Evolutionary conservation across 2,113 vertebrate species (phyloP).

Genomic region (Labeo catla): DNA sequence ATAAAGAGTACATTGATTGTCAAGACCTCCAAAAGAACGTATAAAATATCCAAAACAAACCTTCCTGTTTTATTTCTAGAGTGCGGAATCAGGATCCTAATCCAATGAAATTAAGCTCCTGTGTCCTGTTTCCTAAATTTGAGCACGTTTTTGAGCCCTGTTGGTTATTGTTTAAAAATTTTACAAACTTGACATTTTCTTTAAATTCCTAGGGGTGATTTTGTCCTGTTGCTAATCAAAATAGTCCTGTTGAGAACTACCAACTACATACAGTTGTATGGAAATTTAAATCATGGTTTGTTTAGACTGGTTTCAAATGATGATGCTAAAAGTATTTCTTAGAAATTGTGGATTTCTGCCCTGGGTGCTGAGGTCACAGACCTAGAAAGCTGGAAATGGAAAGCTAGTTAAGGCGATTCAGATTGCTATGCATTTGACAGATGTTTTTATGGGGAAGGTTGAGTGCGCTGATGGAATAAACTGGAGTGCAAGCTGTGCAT

Average conservation of each 20-base stretch:
- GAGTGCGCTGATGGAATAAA: constrained; percentile 25
- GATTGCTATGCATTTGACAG: constrained; percentile 20
- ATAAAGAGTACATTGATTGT: background rate
- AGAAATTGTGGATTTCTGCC: background rate
- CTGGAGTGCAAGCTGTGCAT: background rate
- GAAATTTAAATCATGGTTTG: background rate
- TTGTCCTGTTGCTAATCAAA: background rate
- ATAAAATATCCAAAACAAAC: background rate
- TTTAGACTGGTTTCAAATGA: background rate
- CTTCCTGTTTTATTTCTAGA: background rate
- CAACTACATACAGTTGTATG: background rate
- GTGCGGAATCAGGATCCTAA: background rate
- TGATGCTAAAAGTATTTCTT: background rate
- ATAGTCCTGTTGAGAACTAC: background rate
- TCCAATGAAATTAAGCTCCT: background rate
- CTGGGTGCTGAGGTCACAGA: background rate
- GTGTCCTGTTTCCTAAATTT: background rate
- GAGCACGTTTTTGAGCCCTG: background rate
- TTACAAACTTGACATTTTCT: background rate
- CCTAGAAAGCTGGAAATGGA: background rate
- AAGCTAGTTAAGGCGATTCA: background rate
- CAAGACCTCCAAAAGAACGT: background rate
- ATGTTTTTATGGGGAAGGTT: constrained; percentile 1
- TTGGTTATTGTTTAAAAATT: background rate
- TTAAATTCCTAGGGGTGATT: background rate